These are phyloP conservation scores for Pandion haliaetus DNA, from an alignment of 2,113 vertebrate genomes.

Conservation along the genomic window DNA sequence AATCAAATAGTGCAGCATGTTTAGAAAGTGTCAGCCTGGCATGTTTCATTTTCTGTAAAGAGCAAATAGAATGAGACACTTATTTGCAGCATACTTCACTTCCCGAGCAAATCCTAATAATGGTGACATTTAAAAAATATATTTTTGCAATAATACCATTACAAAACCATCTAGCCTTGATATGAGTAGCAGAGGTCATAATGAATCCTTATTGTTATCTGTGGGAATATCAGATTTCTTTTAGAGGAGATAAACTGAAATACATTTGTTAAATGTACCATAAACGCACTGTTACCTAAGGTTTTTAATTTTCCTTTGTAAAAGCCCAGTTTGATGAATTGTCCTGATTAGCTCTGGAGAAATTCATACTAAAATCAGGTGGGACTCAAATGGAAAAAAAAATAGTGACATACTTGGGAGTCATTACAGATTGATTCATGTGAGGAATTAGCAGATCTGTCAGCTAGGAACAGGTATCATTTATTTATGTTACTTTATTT, in stretches of 20 bases:
- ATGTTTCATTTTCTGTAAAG: background rate
- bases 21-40: background rate
- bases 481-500: background rate
- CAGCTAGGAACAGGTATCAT: background rate
- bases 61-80: background rate
- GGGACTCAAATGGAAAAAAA: background rate
- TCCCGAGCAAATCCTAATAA: background rate
- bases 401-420: background rate
- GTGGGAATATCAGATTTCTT: background rate
- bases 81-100: background rate
- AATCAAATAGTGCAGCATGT: background rate
- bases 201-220: background rate
- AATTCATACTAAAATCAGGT: background rate
- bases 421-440: background rate
- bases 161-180: background rate
- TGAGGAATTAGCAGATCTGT: background rate
- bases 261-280: conserved; percentile 46
- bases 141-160: background rate
- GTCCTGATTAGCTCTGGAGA: background rate
- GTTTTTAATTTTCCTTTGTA: conserved; percentile 12
- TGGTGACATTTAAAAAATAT: background rate
- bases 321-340: conserved; percentile 12
- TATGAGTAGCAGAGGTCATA: background rate
- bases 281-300: background rate
- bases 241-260: background rate